phyloP scores from a whole-genome alignment of 1,140 invertebrate genomes.

The Drosophila navojoa region DNA sequence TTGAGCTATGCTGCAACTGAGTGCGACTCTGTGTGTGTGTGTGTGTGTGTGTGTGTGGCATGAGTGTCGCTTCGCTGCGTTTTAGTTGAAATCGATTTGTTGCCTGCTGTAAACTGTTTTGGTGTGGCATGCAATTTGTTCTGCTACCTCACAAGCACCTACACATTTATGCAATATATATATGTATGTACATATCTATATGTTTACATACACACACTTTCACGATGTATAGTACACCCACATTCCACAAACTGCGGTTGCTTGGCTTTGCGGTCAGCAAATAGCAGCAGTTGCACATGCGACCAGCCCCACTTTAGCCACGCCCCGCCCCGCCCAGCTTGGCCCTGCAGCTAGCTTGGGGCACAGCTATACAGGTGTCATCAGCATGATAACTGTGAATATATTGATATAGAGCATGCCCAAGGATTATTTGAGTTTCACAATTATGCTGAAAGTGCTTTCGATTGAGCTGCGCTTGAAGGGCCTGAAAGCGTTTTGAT shows the following conservation, averaged over 20 bases:
- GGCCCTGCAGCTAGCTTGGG: neutral
- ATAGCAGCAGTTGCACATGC: neutral
- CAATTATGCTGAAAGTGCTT: too few species aligned
- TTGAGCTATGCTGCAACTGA: constrained; percentile 36
- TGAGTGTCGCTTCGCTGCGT: constrained; percentile 49
- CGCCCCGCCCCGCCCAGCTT: too few species aligned
- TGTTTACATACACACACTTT: neutral
- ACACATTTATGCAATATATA: too few species aligned
- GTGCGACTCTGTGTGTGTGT: constrained; percentile 14
- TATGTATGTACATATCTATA: too few species aligned
- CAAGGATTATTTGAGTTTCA: neutral
- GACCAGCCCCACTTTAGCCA: too few species aligned
- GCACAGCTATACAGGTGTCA: constrained; percentile 26
- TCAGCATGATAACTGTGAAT: constrained; percentile 1
- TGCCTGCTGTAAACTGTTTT: constrained; percentile 69
- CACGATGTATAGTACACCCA: constrained; percentile 22
- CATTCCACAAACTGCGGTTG: constrained; percentile 59
- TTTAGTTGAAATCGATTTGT: constrained; percentile 61
- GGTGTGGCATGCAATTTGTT: constrained; percentile 74
- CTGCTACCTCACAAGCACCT: constrained; percentile 25
- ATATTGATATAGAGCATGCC: neutral
- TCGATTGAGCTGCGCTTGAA: too few species aligned
- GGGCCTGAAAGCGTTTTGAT: too few species aligned
- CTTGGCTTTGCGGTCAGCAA: constrained; percentile 70
- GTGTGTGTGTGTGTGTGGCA: constrained; percentile 38